Percentiles rank a stretch among this genome's conserved stretches.
phyloP scores from a whole-genome alignment of 64 coral and sea anemone genomes.

The Orbicella faveolata region DNA sequence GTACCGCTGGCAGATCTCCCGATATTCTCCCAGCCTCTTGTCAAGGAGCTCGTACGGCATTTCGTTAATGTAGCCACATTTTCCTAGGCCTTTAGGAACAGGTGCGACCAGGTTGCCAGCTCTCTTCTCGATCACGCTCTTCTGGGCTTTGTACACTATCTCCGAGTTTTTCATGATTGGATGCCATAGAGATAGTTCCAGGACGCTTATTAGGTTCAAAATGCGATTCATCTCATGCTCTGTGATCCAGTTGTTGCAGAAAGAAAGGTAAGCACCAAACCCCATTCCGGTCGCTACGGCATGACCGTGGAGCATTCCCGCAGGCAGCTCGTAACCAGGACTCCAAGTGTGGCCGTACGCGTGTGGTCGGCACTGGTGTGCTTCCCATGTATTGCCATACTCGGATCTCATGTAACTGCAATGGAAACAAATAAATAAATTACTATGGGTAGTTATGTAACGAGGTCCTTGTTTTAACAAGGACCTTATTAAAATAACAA shows the following conservation, averaged over 20 bases:
- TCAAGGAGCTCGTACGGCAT: conserved; percentile 51
- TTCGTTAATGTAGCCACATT: conserved; percentile 76
- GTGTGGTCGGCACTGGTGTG: conserved; percentile 75
- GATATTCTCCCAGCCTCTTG: conserved; percentile 55
- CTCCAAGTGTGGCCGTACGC: conserved; percentile 82
- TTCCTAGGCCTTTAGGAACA: conserved; percentile 72
- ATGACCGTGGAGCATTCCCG: conserved; percentile 82
- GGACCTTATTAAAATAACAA: too few relatives aligned
- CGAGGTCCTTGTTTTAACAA: too few relatives aligned
- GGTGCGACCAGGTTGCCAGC: conserved; percentile 75
- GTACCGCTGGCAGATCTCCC: conserved; percentile 58
- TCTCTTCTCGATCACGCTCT: conserved; percentile 55
- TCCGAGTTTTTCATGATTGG: conserved; percentile 62
- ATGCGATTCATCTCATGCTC: conserved; percentile 59
- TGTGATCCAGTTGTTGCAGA: conserved; percentile 55
- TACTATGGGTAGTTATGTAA: too few relatives aligned
- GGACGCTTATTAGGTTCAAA: conserved; percentile 56
- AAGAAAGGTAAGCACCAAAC: conserved; percentile 72
- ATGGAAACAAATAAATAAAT: background rate
- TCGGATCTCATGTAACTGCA: conserved; percentile 66
- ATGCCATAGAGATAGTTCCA: conserved; percentile 80
- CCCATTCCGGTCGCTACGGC: conserved; percentile 82
- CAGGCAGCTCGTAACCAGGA: conserved; percentile 64
- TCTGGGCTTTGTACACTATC: conserved; percentile 24
- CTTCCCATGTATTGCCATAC: conserved; percentile 75